Evolutionary conservation across 2,113 vertebrate genomes (phyloP), one percentile per base, ranked within the genome.

Genomic region (Pipra filicauda): DNA sequence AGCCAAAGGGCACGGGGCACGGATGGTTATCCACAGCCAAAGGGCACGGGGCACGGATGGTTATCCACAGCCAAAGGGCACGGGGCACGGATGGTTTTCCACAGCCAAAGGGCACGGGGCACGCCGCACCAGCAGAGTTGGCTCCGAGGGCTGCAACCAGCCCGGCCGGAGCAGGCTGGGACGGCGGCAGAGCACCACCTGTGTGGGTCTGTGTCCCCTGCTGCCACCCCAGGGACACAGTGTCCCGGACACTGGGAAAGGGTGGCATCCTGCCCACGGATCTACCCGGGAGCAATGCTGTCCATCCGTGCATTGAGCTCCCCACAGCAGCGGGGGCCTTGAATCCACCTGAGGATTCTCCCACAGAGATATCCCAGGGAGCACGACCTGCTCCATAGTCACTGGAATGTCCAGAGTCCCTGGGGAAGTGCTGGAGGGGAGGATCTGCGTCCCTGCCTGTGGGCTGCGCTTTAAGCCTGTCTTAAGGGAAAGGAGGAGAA

Each of bases 331-430:
- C 62, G 12, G 35, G 27, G 31, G 31, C 33, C 15, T 26, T 0
- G 22, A 1, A 3, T 9, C 61, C 31, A 3, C 1, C 7, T 5
- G 9, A 31, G 48, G 19, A 14, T 30, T 6, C 54, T 28, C 18
- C 9, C 19, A 2, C 5, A 16, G 14, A 12, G 16, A 7, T 4
- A 14, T 15, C 17, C 0, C 2, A 22, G 3, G 49, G 57, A 37
- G 27, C 35, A 5, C 0, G 3, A 11, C 15, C 35, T 12, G 35
- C 51, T 37, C 73, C 5, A 3, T 1, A 3, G 57, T 18, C 46
- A 14, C 1, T 12, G 1, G 21, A 26, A 23, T 66, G 43, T 66
- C 64, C 43, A 44, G 16, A 17, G 64, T 8, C 41, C 64, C 41
- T 12, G 41, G 41, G 61, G 30, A 37, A 26, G n/a, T 15, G 10